Evolutionary conservation across 1,140 invertebrate species (phyloP).

Genomic region (Atta texana): DNA sequence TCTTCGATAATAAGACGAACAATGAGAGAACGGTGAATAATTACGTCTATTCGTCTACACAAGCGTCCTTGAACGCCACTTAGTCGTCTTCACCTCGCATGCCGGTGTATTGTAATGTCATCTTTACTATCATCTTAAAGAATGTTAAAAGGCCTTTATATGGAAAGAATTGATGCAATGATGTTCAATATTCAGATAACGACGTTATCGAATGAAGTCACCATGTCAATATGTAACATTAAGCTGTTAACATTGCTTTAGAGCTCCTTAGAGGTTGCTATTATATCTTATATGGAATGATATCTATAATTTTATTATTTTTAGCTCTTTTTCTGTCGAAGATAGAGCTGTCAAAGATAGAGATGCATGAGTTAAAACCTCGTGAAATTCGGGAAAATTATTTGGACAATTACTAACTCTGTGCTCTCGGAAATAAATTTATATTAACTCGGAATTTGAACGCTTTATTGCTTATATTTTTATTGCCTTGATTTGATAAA

Average conservation of each 20-base stretch:
- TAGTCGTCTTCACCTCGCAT: conserved; percentile 5
- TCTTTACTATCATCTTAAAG: conserved; percentile 30
- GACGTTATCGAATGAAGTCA: conserved; percentile 5
- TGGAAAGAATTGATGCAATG: neutral
- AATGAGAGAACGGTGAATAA: conserved; percentile 55
- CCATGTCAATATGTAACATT: neutral
- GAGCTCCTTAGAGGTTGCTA: neutral
- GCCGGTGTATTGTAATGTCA: neutral
- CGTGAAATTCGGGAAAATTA: neutral
- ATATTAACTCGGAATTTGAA: conserved; percentile 9
- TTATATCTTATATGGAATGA: too few relatives aligned
- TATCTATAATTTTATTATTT: neutral
- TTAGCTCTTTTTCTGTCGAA: neutral
- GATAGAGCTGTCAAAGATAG: too few relatives aligned
- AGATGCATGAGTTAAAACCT: neutral
- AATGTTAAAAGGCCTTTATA: neutral
- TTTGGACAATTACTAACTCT: neutral
- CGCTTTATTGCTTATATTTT: conserved; percentile 21
- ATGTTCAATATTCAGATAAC: neutral
- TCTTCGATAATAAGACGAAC: conserved; percentile 52
- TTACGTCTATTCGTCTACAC: conserved; percentile 35
- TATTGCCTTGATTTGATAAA: conserved; percentile 7
- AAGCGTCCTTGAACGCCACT: conserved; percentile 44
- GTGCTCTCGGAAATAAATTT: conserved; percentile 1
- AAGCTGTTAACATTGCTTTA: neutral